Evolutionary conservation across 2,797 vertebrate species (phyloP), one percentile per base, ranked within the genome.

Genomic region (Poecilia wingei): DNA sequence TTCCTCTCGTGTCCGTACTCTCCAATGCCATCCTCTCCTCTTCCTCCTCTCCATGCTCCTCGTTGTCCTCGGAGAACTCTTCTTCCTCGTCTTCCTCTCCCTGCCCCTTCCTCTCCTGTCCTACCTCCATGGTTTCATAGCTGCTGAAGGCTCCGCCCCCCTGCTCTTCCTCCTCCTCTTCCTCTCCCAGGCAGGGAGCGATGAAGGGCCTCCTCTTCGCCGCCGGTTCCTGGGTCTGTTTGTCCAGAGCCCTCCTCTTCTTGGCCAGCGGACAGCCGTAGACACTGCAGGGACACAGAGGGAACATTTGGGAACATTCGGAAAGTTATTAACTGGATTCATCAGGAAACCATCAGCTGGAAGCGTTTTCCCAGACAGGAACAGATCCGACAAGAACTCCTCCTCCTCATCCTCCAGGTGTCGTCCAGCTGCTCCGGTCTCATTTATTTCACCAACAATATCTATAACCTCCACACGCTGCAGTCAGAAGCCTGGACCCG

Each of bases 231-330:
- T 97, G 97, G 0, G 96, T 96, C 87, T 97, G 97, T 33, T 97
- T 98, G 82, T 99, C 98, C 93, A 98, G 96, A 31, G 96, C 97
- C 93, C 98, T 99, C 86, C 98, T 97, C 92, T 99, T 99, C 93
- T 98, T 99, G 82, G 98, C 98, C 96, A 99, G 94, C 57, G 98
- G 98, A 90, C 98, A 99, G 82, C 98, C 98, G 75, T 99, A 99
- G 72, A 99, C 96, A 91, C 98, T 99, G 93, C 25, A 57, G 64
- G 0, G 10, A 82, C 64, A 91, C 77, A 89, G 36, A 91, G 74
- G 79, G 61, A 70, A 88, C 41, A 74, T 0, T 68, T 33, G 61
- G 28, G 57, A 31, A 59, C 13, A 16, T 31, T 61, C 0, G 9
- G 28, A 39, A 3, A 36, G 12, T 36, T 33, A 36, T 36, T 20